Percentiles rank a stretch among this genome's conserved stretches.
Evolutionary conservation across 2,888 invertebrate genomes (phyloP).

Genomic region (Dugesia japonica): DNA sequence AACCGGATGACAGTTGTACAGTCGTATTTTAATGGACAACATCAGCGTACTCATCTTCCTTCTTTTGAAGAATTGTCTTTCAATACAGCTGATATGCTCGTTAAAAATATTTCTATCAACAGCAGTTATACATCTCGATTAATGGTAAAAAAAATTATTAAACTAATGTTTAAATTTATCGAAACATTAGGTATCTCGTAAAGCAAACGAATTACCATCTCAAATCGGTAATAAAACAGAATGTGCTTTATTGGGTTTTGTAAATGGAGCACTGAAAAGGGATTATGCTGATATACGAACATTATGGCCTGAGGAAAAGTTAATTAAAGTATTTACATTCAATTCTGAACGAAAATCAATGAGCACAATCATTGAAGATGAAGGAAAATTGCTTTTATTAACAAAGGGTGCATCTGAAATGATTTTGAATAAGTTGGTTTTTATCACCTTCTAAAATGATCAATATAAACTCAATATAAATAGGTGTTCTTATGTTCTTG

Average conservation of each 20-base stretch:
- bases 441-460: not conserved
- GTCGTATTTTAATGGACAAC: slow-evolving; percentile 62
- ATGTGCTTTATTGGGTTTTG: slow-evolving; percentile 85
- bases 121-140: slow-evolving; percentile 89
- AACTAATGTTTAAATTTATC: not conserved
- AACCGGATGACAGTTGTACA: slow-evolving; percentile 86
- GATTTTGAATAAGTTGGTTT: slow-evolving; percentile 71
- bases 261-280: slow-evolving; percentile 52
- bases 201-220: slow-evolving; percentile 51
- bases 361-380: slow-evolving; percentile 75
- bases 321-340: slow-evolving; percentile 69
- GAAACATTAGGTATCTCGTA: not conserved
- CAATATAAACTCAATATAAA: not conserved
- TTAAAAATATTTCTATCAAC: slow-evolving; percentile 77
- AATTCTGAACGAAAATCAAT: slow-evolving; percentile 96
- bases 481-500: slow-evolving; percentile 20
- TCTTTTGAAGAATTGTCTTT: slow-evolving; percentile 68
- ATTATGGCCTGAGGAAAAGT: slow-evolving; percentile 72
- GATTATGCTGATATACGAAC: slow-evolving; percentile 79
- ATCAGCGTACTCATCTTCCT: slow-evolving; percentile 13
- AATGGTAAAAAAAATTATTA: slow-evolving; percentile 55
- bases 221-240: slow-evolving; percentile 99
- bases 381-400: slow-evolving; percentile 71
- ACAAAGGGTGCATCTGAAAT: slow-evolving; percentile 98
- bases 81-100: slow-evolving; percentile 64